A percentile compares a stretch with the other conserved stretches of the same genome.
Evolutionary conservation across 2,113 vertebrate species (phyloP).

Genomic region (Corydoras maculifer): DNA sequence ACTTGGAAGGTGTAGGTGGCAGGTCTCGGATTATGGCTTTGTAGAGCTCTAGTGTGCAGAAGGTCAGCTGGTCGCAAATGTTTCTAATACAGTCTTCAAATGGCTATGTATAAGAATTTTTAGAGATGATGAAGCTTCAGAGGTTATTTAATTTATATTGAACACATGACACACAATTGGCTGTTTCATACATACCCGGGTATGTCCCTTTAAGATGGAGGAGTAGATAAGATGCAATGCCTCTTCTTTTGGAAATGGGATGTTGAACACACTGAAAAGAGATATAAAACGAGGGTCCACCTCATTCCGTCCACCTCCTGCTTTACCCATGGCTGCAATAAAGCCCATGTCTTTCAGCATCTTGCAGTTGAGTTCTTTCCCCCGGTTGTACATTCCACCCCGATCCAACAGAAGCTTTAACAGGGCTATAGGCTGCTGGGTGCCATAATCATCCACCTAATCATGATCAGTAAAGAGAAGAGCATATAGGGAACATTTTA

Average conservation of each 20-base stretch:
- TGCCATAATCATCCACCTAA: constrained; percentile 90
- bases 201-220: constrained; percentile 88
- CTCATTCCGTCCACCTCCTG: constrained; percentile 91
- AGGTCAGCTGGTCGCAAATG: too few relatives aligned
- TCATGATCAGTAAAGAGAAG: not conserved
- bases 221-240: constrained; percentile 81
- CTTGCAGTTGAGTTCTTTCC: constrained; percentile 88
- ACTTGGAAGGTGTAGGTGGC: too few relatives aligned
- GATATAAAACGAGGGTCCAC: constrained; percentile 88
- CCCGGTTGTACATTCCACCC: constrained; percentile 83
- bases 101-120: too few relatives aligned
- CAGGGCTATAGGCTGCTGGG: constrained; percentile 90
- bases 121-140: too few relatives aligned
- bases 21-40: too few relatives aligned
- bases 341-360: constrained; percentile 84
- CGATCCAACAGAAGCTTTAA: constrained; percentile 86
- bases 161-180: too few relatives aligned
- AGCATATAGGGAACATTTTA: not conserved
- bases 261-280: constrained; percentile 85
- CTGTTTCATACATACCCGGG: constrained; percentile 58
- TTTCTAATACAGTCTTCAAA: too few relatives aligned
- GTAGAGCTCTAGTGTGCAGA: too few relatives aligned
- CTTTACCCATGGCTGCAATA: constrained; percentile 90
- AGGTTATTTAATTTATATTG: too few relatives aligned
- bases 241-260: constrained; percentile 79